phyloP scores from a whole-genome alignment of 1,140 invertebrate genomes.

The Piezodorus guildinii region DNA sequence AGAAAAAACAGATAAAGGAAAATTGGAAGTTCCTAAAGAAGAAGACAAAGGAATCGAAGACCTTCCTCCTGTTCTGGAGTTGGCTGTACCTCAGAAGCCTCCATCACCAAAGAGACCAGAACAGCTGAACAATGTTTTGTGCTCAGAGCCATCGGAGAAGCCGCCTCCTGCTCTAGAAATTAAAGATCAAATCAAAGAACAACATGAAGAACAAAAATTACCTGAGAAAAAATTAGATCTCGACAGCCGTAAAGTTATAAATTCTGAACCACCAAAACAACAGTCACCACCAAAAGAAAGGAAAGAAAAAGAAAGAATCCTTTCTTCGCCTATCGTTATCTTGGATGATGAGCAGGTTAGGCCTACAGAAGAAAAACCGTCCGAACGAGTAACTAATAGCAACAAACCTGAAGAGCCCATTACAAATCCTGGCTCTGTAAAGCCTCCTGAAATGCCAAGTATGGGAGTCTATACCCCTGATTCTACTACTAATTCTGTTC shows the following conservation, averaged over 20 bases:
- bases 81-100: not conserved
- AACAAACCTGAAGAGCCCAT: constrained; percentile 24
- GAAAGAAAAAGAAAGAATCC: constrained; percentile 9
- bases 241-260: too few species aligned
- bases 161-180: too few species aligned
- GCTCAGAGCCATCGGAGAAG: too few species aligned
- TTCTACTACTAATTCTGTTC: constrained; percentile 72
- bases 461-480: constrained; percentile 75
- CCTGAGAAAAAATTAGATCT: too few species aligned
- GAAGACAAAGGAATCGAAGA: constrained; percentile 7
- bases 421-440: constrained; percentile 35
- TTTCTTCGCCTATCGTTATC: constrained; percentile 27
- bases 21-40: not conserved
- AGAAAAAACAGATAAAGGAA: not conserved
- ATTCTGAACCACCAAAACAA: too few species aligned
- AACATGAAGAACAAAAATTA: too few species aligned
- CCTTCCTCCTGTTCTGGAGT: constrained; percentile 1
- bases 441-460: constrained; percentile 51
- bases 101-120: not conserved
- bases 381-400: not conserved
- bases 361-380: not conserved
- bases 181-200: too few species aligned
- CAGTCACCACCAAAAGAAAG: not conserved
- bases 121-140: not conserved
- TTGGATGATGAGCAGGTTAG: constrained; percentile 29